Evolutionary conservation across 2,888 invertebrate species (phyloP), one percentile per base, ranked within the genome.

Genomic region (Poecilobothrus nobilitatus): DNA sequence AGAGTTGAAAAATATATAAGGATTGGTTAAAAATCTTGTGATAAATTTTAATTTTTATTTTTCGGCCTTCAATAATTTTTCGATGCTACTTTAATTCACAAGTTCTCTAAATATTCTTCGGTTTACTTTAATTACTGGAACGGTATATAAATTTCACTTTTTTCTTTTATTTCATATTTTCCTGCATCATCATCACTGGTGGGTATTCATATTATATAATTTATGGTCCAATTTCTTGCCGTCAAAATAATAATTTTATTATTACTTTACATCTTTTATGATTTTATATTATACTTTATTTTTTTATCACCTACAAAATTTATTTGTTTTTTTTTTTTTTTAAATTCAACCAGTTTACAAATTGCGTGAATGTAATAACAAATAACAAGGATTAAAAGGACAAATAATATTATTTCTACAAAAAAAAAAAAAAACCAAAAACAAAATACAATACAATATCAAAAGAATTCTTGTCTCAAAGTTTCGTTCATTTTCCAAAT

Each of bases 221-320:
- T 53, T 53, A 53, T 53, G 15, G 18, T 53, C 53, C 53, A 53
- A 53, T 53, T 53, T 53, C 53, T 53, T 53, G 53, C 53, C 53
- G 53, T 15, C 53, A 18, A 53, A 53, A 53, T 53, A 53, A 53
- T 53, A 53, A 53, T 53, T 53, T 53, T 53, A 18, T 53, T 53
- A 53, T 53, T 18, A 53, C n/a, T 53, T 18, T 18, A 53, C 12
- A 53, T 53, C 53, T 53, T 53, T 53, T 53, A 53, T 53, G 53
- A 53, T 53, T 53, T 53, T 15, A 53, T 53, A 53, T 53, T 53
- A 53, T 53, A 53, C 15, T 18, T 18, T 18, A 53, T 53, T 12
- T 53, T 44, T 53, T 53, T 53, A 53, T 53, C 53, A 53, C 53
- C 53, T 53, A 53, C 15, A 53, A 53, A 53, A 53, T 18, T 53